Percentiles rank a stretch among this genome's conserved stretches.
Conservation (phyloP, 35 echinoderm and acorn worm species). For the Apostichopus japonicus region DNA sequence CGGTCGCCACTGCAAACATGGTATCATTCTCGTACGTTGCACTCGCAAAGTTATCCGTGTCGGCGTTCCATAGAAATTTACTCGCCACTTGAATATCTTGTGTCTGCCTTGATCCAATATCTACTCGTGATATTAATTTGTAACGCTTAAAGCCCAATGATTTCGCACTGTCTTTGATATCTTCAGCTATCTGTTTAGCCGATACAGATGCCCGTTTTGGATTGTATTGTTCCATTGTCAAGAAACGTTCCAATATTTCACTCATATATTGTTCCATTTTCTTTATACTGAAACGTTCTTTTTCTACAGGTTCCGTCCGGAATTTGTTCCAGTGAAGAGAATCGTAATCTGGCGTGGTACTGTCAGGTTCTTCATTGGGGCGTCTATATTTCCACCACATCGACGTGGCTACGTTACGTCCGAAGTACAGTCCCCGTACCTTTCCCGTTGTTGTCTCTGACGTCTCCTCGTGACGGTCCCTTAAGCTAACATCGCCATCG, state of each 20-base stretch:
- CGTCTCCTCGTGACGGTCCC: neutral
- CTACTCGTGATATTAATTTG: slow-evolving; percentile 21
- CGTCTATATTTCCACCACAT: slow-evolving; percentile 45
- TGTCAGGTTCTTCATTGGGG: neutral
- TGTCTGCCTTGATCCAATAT: slow-evolving; percentile 9
- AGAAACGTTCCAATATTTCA: slow-evolving; percentile 36
- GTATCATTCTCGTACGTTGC: slow-evolving; percentile 6
- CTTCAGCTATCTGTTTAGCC: neutral
- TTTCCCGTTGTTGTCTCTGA: neutral
- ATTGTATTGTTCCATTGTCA: neutral
- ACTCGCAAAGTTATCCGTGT: slow-evolving; percentile 36
- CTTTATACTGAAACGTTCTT: neutral
- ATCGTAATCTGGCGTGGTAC: neutral
- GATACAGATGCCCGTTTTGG: neutral
- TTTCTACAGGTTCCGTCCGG: slow-evolving; percentile 7
- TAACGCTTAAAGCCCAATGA: slow-evolving; percentile 17
- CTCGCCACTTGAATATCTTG: slow-evolving; percentile 21
- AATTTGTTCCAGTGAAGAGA: neutral
- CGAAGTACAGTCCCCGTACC: slow-evolving; percentile 27
- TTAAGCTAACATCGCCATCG: neutral
- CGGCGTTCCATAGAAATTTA: slow-evolving; percentile 42
- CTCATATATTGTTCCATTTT: slow-evolving; percentile 21
- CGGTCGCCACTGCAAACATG: slow-evolving; percentile 34
- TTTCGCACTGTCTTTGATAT: slow-evolving; percentile 37
- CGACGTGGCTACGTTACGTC: slow-evolving; percentile 25